phyloP scores from a whole-genome alignment of 2,113 vertebrate species.

The Albula glossodonta region DNA sequence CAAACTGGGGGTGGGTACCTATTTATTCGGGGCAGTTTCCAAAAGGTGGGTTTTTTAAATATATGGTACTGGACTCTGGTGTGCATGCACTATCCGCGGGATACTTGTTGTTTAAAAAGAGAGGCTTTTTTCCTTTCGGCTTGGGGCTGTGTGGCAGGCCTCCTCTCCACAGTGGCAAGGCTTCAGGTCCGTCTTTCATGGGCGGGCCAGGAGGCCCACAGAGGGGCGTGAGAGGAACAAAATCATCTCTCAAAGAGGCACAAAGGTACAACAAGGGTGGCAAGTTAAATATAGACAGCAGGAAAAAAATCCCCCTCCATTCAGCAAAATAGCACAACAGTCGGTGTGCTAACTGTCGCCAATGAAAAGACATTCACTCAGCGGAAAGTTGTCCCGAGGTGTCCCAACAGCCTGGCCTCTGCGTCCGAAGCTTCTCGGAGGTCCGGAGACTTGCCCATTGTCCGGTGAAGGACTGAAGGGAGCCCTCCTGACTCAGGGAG shows the following conservation, averaged over 20 bases:
- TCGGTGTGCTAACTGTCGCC: not conserved
- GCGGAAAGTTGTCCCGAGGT: not conserved
- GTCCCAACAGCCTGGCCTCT: too few relatives aligned
- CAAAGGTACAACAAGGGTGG: not conserved
- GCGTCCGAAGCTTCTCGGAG: not conserved
- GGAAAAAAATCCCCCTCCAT: slow-evolving; percentile 2
- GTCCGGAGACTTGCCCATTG: not conserved
- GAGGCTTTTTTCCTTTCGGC: slow-evolving; percentile 15
- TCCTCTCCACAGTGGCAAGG: not conserved
- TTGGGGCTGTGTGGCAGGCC: slow-evolving; percentile 16
- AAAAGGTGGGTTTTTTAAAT: slow-evolving; percentile 36
- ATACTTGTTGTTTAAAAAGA: slow-evolving; percentile 31
- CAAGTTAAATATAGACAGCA: not conserved
- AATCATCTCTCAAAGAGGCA: not conserved
- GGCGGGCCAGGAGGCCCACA: not conserved
- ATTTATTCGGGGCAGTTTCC: slow-evolving; percentile 47
- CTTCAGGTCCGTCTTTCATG: not conserved
- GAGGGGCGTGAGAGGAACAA: not conserved
- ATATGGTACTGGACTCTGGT: slow-evolving; percentile 27
- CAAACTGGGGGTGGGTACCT: slow-evolving; percentile 32
- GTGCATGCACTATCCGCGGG: slow-evolving; percentile 37
- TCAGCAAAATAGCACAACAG: not conserved
- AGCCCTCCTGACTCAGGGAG: too few relatives aligned
- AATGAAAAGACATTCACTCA: slow-evolving; percentile 9
- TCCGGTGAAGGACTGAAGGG: not conserved